Evolutionary conservation across 1,140 invertebrate species (phyloP).

Genomic region (Formica exsecta): DNA sequence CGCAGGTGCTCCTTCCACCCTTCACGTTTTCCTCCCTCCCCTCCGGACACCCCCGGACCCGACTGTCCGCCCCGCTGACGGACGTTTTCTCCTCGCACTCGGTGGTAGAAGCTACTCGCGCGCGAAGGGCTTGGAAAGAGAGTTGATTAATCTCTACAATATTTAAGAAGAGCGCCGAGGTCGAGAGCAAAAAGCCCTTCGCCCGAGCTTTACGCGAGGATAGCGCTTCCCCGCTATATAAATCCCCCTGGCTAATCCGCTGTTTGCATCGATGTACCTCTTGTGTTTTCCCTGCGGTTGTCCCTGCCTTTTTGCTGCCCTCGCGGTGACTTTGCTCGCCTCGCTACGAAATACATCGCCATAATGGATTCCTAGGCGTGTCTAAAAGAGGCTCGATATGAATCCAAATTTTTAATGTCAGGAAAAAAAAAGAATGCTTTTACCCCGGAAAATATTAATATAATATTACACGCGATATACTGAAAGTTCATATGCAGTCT

Average conservation of each 20-base stretch:
- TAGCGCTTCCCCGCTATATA: constrained; percentile 41
- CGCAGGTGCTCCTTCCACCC: constrained; percentile 17
- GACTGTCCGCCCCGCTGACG: constrained; percentile 43
- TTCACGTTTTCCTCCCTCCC: neutral
- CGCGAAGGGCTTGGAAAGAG: constrained; percentile 50
- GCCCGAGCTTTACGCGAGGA: constrained; percentile 36
- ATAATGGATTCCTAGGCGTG: constrained; percentile 26
- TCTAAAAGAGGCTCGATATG: too few relatives aligned
- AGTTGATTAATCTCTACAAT: constrained; percentile 82
- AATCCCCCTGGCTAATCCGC: constrained; percentile 66
- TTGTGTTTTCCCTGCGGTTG: constrained; percentile 13
- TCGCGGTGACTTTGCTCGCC: neutral
- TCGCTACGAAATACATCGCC: constrained; percentile 8
- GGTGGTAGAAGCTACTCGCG: constrained; percentile 38
- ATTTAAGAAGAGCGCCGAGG: constrained; percentile 76
- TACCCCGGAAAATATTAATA: neutral
- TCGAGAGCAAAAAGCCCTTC: constrained; percentile 63
- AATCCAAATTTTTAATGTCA: neutral
- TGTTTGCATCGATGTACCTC: constrained; percentile 56
- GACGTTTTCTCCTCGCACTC: constrained; percentile 25
- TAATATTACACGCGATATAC: neutral
- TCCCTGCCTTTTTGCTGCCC: constrained; percentile 6
- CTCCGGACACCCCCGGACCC: neutral
- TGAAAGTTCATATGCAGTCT: neutral
- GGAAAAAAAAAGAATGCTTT: neutral